Conservation (phyloP, 2,797 vertebrate species). For the Gallinago solitaria region DNA sequence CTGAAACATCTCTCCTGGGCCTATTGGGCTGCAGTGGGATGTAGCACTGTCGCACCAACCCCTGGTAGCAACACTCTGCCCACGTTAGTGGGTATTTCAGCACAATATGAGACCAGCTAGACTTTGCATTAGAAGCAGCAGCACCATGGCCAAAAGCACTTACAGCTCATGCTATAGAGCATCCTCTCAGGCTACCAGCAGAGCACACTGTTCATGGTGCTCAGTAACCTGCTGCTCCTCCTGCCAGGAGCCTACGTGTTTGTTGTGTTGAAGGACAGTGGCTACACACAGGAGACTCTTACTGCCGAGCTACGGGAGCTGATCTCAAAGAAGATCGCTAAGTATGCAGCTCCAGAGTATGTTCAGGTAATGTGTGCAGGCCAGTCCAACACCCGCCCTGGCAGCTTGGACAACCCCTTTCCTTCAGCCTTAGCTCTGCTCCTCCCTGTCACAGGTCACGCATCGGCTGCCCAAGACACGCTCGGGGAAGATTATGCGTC, state of each 20-base stretch:
- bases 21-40: neutral
- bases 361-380: constrained; percentile 48
- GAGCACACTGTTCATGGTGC: rapidly evolving
- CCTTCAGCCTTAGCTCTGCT: neutral
- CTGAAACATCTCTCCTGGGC: rapidly evolving
- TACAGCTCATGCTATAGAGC: neutral
- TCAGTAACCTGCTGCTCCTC: neutral
- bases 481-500: constrained; percentile 68
- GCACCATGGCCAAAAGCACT: neutral
- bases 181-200: neutral
- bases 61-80: neutral
- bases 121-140: neutral
- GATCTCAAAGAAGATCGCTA: constrained; percentile 64
- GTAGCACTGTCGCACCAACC: neutral
- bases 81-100: neutral
- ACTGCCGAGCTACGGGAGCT: constrained; percentile 39
- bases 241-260: constrained; percentile 54
- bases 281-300: neutral
- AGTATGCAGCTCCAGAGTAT: constrained; percentile 62
- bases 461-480: constrained; percentile 67
- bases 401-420: neutral
- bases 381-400: neutral
- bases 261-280: constrained; percentile 55
- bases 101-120: neutral
- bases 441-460: constrained; percentile 37